Evolutionary conservation across 2,113 vertebrate species (phyloP).

Genomic region (Anthoscopus minutus): DNA sequence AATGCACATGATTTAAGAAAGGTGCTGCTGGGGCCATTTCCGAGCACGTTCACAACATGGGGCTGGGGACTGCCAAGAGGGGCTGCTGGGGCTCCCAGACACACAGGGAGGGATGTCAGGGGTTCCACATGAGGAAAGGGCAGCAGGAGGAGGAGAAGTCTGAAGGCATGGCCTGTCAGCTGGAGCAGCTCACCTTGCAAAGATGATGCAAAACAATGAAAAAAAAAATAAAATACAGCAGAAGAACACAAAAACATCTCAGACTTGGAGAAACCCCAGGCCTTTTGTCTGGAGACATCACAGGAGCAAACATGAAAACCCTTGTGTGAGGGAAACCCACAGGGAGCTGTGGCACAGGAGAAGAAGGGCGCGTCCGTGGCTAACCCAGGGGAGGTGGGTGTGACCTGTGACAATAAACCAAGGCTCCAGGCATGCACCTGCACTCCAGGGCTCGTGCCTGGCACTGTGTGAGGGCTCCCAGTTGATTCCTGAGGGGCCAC

Average conservation of each 20-base stretch:
- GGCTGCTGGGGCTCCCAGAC: background rate
- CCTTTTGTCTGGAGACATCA: constrained; percentile 6
- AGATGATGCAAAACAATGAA: background rate
- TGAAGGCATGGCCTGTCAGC: background rate
- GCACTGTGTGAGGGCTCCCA: background rate
- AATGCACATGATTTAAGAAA: constrained; percentile 56
- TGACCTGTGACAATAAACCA: background rate
- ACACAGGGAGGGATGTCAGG: background rate
- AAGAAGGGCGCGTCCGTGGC: constrained; percentile 32
- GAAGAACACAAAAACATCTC: background rate
- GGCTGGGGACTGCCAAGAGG: background rate
- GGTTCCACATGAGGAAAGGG: background rate
- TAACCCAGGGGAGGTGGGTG: background rate
- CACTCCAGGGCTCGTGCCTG: background rate
- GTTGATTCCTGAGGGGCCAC: background rate
- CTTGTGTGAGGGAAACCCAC: background rate
- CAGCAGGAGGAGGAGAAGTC: background rate
- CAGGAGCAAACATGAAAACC: constrained; percentile 19
- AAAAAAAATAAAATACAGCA: background rate
- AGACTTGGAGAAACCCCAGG: background rate
- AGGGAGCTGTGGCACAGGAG: constrained; percentile 45
- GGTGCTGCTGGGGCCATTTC: constrained; percentile 46
- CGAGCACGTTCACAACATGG: background rate
- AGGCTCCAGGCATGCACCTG: background rate
- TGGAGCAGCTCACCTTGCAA: background rate